These are phyloP conservation scores for Drepana falcataria DNA, from an alignment of 2,888 invertebrate genomes.

Conservation along the genomic window DNA sequence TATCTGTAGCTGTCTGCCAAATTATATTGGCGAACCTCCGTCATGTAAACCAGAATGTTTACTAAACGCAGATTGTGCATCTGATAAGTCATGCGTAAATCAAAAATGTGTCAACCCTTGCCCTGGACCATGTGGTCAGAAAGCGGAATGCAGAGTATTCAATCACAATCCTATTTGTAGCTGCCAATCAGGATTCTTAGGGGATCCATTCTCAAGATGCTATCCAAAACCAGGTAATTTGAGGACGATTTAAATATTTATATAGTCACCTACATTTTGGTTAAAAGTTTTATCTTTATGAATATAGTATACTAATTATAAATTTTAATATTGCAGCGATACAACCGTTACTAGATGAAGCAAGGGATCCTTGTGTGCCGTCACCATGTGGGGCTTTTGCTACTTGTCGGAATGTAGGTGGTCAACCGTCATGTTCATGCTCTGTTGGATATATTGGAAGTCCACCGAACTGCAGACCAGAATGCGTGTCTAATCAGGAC, in stretches of 20 bases:
- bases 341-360: conserved; percentile 54
- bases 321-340: conserved; percentile 32
- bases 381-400: conserved; percentile 84
- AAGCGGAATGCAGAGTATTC: conserved; percentile 83
- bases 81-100: conserved; percentile 81
- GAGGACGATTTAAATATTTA: no score
- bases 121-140: conserved; percentile 83
- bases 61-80: conserved; percentile 82
- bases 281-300: no score
- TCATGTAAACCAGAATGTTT: conserved; percentile 83
- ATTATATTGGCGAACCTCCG: conserved; percentile 83
- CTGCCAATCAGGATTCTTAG: conserved; percentile 79
- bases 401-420: conserved; percentile 75
- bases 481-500: conserved; percentile 82
- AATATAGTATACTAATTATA: no score
- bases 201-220: conserved; percentile 84
- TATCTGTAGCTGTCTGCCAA: conserved; percentile 84
- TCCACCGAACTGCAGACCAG: conserved; percentile 83
- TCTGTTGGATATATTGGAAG: conserved; percentile 79
- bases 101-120: conserved; percentile 86
- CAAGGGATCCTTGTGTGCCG: conserved; percentile 81
- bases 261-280: no score
- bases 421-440: conserved; percentile 81
- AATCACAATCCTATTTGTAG: conserved; percentile 85
- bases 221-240: conserved; percentile 69